A percentile compares a stretch with the other conserved stretches of the same genome.
These are phyloP conservation scores for Diacarnus erythraeanus DNA, from an alignment of 37 sponge, comb jelly and placozoan species.

Conservation along the genomic window DNA sequence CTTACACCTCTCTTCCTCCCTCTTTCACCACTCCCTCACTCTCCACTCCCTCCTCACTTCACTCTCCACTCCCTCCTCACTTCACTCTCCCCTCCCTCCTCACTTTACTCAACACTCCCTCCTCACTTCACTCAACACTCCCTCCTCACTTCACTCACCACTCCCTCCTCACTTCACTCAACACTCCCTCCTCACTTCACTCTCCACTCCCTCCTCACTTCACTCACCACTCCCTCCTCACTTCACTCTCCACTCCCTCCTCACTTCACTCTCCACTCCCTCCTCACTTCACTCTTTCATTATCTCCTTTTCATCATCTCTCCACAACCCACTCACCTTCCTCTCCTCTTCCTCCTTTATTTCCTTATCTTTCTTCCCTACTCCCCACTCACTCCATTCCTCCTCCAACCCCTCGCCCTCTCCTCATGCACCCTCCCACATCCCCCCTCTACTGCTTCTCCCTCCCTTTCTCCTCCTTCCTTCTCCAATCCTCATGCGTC, in stretches of 20 bases:
- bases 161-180: background rate
- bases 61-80: background rate
- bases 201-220: background rate
- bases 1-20: background rate
- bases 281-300: background rate
- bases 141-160: background rate
- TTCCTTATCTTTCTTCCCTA: background rate
- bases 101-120: background rate
- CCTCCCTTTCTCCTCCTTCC: background rate
- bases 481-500: background rate
- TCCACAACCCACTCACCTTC: conserved; percentile 1
- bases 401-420: background rate
- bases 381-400: background rate
- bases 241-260: background rate
- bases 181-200: background rate
- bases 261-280: background rate
- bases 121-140: background rate
- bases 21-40: background rate
- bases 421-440: background rate
- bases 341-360: background rate
- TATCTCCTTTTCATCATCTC: background rate
- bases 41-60: conserved; percentile 7
- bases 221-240: background rate
- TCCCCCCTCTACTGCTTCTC: background rate
- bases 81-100: background rate